Evolutionary conservation across 1,140 invertebrate species (phyloP).

Genomic region (Danaus plexippus): DNA sequence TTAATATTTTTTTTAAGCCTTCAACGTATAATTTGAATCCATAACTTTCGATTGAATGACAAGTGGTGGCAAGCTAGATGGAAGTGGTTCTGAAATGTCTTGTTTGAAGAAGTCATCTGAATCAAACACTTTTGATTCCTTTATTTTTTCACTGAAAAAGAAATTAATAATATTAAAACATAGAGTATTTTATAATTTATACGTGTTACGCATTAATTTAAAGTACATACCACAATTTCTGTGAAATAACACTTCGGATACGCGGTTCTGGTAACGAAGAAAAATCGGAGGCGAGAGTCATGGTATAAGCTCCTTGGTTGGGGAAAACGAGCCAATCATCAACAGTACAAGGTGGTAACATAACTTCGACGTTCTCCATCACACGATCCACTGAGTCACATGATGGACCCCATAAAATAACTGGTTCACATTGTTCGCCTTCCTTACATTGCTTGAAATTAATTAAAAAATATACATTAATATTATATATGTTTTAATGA

Average conservation of each 20-base stretch:
- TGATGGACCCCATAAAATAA: constrained; percentile 39
- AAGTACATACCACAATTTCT: constrained; percentile 32
- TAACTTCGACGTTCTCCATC: constrained; percentile 18
- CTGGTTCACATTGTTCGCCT: neutral
- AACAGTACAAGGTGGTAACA: constrained; percentile 24
- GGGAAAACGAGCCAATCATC: constrained; percentile 33
- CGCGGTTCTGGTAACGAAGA: constrained; percentile 26
- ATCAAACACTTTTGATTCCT: constrained; percentile 9
- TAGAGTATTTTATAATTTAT: neutral
- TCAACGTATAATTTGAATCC: no score
- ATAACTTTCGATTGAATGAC: no score
- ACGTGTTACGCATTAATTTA: neutral
- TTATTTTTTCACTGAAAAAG: constrained; percentile 17
- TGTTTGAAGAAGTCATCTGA: constrained; percentile 11
- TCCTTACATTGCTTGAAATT: no score
- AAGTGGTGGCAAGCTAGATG: constrained; percentile 12
- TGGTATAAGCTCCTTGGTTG: constrained; percentile 25
- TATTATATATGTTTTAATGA: constrained; percentile 23
- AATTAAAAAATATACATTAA: constrained; percentile 1
- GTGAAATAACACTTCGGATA: constrained; percentile 30
- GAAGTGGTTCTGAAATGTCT: constrained; percentile 12
- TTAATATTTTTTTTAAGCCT: no score
- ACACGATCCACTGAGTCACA: constrained; percentile 34
- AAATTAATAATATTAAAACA: neutral
- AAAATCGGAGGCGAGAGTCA: constrained; percentile 24